phyloP scores from a whole-genome alignment of 1,140 invertebrate species.

The Pseudobourletiella spinata region DNA sequence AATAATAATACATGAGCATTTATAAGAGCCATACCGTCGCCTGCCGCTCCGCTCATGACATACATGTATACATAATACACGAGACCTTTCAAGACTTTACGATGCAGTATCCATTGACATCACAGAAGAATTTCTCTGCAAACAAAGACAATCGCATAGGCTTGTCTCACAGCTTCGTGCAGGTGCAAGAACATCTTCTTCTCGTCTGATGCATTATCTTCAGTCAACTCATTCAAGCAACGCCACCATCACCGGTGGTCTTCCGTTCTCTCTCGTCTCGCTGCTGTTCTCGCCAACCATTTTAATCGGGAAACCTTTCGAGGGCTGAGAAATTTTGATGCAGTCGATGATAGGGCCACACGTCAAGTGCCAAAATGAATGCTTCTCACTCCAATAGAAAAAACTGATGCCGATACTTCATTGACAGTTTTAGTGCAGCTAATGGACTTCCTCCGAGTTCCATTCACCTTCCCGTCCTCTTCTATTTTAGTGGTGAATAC shows the following conservation, averaged over 20 bases:
- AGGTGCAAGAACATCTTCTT: conserved; percentile 4
- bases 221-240: conserved; percentile 11
- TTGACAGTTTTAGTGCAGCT: conserved; percentile 7
- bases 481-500: too few relatives aligned
- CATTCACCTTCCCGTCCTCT: background rate
- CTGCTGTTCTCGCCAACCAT: background rate
- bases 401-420: conserved; percentile 1
- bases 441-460: background rate
- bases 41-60: too few relatives aligned
- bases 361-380: conserved; percentile 29
- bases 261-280: background rate
- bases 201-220: background rate
- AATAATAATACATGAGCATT: too few relatives aligned
- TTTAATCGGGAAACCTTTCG: conserved; percentile 13
- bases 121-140: conserved; percentile 5
- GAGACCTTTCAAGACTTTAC: background rate
- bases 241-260: conserved; percentile 16
- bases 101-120: background rate
- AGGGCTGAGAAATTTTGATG: conserved; percentile 23
- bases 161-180: background rate
- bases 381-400: background rate
- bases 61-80: too few relatives aligned
- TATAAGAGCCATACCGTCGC: too few relatives aligned
- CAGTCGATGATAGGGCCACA: conserved; percentile 33
- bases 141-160: conserved; percentile 16